Evolutionary conservation across 2,797 vertebrate genomes (phyloP).

Genomic region (Trichosurus vulpecula): DNA sequence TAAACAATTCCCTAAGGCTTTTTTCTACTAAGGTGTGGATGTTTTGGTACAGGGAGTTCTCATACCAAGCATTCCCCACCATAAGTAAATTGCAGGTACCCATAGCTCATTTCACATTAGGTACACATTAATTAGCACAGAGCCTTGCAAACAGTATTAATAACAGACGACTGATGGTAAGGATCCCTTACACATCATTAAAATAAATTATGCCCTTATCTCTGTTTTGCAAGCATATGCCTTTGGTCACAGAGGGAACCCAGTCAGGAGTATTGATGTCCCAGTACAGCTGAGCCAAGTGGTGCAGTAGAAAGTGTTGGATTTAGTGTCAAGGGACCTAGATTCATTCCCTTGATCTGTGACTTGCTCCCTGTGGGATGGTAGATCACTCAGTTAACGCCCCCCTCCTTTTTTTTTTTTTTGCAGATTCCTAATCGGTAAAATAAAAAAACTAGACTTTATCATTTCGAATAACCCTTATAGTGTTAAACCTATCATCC

Average conservation of each 20-base stretch:
- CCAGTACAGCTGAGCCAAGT: neutral
- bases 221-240: neutral
- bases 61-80: neutral
- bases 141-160: neutral
- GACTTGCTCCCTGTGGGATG: neutral
- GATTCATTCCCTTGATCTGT: neutral
- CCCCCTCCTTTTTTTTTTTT: neutral
- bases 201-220: neutral
- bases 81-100: neutral
- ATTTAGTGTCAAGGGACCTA: neutral
- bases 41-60: neutral
- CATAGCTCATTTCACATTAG: constrained; percentile 9
- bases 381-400: neutral
- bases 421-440: neutral
- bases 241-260: neutral
- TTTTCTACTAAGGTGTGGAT: neutral
- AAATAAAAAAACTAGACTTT: neutral
- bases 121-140: constrained; percentile 6
- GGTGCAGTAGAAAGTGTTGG: neutral
- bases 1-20: neutral
- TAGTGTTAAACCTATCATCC: neutral
- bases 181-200: neutral
- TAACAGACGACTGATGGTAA: neutral
- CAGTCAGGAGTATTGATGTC: neutral
- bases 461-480: neutral